These are phyloP conservation scores for Illadopsis cleaveri DNA, from an alignment of 2,113 vertebrate genomes.

Conservation along the genomic window DNA sequence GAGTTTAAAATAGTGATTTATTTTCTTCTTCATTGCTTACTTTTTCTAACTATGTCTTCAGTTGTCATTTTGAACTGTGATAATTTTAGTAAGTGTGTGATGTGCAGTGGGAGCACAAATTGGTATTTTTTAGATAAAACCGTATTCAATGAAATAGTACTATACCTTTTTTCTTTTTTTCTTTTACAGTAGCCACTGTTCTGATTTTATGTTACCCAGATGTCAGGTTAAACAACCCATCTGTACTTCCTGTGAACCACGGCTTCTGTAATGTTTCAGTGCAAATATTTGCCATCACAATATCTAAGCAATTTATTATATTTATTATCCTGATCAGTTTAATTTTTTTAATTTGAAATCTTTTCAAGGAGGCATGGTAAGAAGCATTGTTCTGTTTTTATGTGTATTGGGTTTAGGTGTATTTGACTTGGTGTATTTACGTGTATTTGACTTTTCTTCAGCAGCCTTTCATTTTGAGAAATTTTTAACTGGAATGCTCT, in stretches of 20 bases:
- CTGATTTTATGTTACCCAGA: not conserved
- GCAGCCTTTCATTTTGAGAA: not conserved
- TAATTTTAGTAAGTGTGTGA: not conserved
- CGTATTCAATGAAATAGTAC: not conserved
- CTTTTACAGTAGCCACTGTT: not conserved
- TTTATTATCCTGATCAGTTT: not conserved
- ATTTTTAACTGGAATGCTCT: not conserved
- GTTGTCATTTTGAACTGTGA: not conserved
- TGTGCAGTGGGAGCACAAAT: not conserved
- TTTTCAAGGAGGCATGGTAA: not conserved
- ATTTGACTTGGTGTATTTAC: not conserved
- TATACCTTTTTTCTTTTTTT: not conserved
- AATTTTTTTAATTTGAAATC: not conserved
- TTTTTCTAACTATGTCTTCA: not conserved
- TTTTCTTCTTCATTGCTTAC: not conserved
- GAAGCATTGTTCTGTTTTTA: not conserved
- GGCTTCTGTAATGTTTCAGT: not conserved
- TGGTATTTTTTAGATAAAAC: not conserved
- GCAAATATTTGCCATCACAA: not conserved
- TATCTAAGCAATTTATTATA: not conserved
- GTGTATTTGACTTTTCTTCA: not conserved
- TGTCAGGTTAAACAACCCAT: not conserved
- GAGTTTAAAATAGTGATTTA: too few relatives aligned
- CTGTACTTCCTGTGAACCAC: not conserved
- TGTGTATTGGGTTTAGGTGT: not conserved